Conservation (phyloP, 2,888 invertebrate genomes). For the Sphaerophoria taeniata region DNA sequence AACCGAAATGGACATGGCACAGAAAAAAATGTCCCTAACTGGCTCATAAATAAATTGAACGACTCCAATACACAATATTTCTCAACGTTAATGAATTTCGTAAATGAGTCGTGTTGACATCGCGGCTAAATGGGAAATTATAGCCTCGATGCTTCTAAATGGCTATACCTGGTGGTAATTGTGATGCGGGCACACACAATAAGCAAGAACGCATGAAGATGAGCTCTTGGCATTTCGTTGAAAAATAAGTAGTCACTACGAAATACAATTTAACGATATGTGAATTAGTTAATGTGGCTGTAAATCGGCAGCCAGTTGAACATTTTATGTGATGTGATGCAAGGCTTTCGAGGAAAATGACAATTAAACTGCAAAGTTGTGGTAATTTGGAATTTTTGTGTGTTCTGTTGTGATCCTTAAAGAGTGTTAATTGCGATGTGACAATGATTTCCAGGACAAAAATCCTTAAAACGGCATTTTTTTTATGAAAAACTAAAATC, state of each 20-base stretch:
- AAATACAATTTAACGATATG: conserved; percentile 70
- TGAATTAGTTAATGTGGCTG: conserved; percentile 63
- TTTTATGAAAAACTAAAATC: conserved; percentile 19
- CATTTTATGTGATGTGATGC: background rate
- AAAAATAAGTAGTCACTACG: conserved; percentile 53
- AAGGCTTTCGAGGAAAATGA: too few species aligned
- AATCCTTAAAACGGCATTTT: background rate
- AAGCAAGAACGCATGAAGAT: background rate
- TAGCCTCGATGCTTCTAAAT: conserved; percentile 32
- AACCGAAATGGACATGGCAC: conserved; percentile 49
- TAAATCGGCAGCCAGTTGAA: conserved; percentile 39
- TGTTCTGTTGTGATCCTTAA: background rate
- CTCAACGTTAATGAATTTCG: conserved; percentile 74
- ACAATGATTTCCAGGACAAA: conserved; percentile 46
- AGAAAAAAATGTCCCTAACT: conserved; percentile 30
- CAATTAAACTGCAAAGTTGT: background rate
- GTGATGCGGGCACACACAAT: conserved; percentile 44
- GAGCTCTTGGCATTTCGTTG: conserved; percentile 30
- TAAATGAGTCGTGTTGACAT: conserved; percentile 72
- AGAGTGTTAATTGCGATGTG: conserved; percentile 42
- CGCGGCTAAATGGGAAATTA: conserved; percentile 70
- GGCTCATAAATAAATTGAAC: conserved; percentile 69
- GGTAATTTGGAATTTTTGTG: background rate
- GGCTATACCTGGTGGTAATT: conserved; percentile 38
- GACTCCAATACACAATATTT: conserved; percentile 72